Percentiles rank a stretch among this genome's conserved stretches.
Conservation (phyloP, 2,113 vertebrate genomes). For the Gobiocypris rarus region DNA sequence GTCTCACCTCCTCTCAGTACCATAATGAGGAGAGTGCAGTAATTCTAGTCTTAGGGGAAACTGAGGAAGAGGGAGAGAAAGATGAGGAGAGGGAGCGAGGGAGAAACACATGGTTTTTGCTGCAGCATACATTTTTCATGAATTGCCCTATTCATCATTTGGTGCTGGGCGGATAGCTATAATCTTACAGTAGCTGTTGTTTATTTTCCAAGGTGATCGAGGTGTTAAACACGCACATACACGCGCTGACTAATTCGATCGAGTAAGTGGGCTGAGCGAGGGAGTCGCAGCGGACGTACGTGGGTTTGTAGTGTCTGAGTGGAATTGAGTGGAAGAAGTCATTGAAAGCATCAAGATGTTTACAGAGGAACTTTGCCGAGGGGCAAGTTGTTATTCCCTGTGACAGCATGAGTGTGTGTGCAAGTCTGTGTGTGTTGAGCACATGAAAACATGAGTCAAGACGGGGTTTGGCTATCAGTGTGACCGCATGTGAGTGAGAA, state of each 20-base stretch:
- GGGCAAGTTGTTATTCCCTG: constrained; percentile 41
- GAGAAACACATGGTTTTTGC: constrained; percentile 51
- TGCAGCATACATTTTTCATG: constrained; percentile 62
- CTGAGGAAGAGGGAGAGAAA: constrained; percentile 39
- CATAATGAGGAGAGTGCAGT: constrained; percentile 50
- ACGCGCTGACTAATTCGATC: constrained; percentile 14
- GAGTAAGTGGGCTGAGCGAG: neutral
- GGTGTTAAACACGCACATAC: constrained; percentile 59
- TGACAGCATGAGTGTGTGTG: neutral
- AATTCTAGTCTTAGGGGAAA: constrained; percentile 50
- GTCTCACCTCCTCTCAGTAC: constrained; percentile 34
- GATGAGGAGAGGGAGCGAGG: constrained; percentile 45
- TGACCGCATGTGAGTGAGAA: neutral
- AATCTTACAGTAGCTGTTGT: constrained; percentile 52
- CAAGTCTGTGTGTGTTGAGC: neutral
- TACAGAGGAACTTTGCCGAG: constrained; percentile 65
- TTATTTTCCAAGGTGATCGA: constrained; percentile 54
- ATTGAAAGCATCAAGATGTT: constrained; percentile 62
- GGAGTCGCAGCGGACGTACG: neutral
- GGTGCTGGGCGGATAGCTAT: constrained; percentile 44
- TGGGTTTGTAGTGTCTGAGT: constrained; percentile 64
- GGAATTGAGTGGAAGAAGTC: neutral
- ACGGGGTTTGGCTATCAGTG: neutral
- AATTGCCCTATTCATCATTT: constrained; percentile 59
- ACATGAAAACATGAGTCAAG: neutral